Evolutionary conservation across 2,888 invertebrate species (phyloP).

Genomic region (Fabriciana adippe): DNA sequence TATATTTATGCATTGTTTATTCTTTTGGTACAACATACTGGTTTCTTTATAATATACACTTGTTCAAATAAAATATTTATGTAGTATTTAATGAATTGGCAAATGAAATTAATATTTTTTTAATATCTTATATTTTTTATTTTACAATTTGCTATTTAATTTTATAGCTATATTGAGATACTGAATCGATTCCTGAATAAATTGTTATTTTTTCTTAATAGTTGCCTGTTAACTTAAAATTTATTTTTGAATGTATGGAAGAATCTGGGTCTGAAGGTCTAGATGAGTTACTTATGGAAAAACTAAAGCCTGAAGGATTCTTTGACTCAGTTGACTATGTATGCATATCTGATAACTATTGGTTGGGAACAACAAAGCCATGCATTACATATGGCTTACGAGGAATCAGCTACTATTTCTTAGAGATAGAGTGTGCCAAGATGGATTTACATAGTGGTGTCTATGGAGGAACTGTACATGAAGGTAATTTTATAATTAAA

Average conservation of each 20-base stretch:
- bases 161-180: no score
- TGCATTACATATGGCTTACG: constrained; percentile 98
- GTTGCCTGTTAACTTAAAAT: constrained; percentile 90
- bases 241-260: constrained; percentile 99
- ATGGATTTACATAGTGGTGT: constrained; percentile 98
- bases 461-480: constrained; percentile 94
- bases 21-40: no score
- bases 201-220: constrained; percentile 43
- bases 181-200: no score
- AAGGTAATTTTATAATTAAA: constrained; percentile 70
- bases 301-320: constrained; percentile 85
- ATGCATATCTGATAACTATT: constrained; percentile 99
- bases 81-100: neutral
- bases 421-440: constrained; percentile 93
- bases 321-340: constrained; percentile 94
- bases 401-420: constrained; percentile 94
- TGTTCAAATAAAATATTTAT: constrained; percentile 11
- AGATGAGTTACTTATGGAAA: constrained; percentile 88
- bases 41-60: neutral
- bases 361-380: constrained; percentile 98
- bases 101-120: neutral
- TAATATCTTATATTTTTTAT: no score
- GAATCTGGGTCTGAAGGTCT: constrained; percentile 98
- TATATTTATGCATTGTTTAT: no score
- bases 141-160: no score